Conservation (phyloP, 2,113 vertebrate species). For the Butorides virescens region DNA sequence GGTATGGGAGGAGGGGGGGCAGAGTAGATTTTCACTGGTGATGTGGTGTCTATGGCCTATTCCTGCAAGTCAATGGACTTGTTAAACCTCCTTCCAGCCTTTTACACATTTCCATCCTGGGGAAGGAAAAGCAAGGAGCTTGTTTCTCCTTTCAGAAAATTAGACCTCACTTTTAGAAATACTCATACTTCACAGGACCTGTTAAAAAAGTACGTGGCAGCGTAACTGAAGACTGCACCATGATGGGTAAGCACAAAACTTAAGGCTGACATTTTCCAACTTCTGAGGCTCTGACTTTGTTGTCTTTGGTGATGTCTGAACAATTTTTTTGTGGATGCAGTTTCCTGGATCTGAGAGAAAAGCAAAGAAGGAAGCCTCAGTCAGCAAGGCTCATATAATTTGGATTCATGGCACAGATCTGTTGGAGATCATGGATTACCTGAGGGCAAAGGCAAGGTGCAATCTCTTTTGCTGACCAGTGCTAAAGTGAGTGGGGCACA, state of each 20-base stretch:
- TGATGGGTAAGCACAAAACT: neutral
- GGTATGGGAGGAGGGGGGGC: neutral
- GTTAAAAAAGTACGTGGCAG: neutral
- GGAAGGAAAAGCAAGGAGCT: neutral
- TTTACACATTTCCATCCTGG: neutral
- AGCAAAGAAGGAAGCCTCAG: neutral
- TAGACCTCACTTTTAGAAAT: neutral
- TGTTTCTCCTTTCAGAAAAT: neutral
- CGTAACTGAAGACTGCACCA: neutral
- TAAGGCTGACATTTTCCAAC: neutral
- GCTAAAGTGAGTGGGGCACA: neutral
- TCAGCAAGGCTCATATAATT: neutral
- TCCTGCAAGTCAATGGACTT: neutral
- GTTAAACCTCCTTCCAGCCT: neutral
- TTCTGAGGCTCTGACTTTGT: neutral
- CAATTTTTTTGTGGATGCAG: neutral
- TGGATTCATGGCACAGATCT: neutral
- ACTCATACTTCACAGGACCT: neutral
- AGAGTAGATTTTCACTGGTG: neutral
- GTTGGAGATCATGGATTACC: neutral
- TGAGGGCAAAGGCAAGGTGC: neutral
- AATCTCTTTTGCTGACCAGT: neutral
- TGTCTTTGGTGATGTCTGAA: neutral
- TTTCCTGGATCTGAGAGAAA: neutral
- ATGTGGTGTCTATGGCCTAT: neutral